Evolutionary conservation across 2,888 invertebrate species (phyloP).

Genomic region (Macrostomum cliftonense): DNA sequence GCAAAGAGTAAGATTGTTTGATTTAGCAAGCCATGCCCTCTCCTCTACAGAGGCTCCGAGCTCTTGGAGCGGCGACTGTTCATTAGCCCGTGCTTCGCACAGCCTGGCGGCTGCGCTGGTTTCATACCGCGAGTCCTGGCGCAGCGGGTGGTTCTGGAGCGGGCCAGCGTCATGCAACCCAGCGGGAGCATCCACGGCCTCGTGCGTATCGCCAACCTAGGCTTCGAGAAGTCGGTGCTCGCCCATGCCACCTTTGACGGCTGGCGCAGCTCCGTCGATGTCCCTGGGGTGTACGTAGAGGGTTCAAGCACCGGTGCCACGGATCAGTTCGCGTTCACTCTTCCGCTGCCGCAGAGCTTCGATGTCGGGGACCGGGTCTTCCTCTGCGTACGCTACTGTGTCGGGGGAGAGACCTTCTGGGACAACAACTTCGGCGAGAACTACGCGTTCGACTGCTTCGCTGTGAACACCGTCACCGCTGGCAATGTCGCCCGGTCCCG

Average conservation of each 20-base stretch:
- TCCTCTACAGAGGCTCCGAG: background rate
- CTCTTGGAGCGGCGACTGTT: conserved; percentile 18
- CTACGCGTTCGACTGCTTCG: conserved; percentile 27
- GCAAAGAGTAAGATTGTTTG: too few relatives aligned
- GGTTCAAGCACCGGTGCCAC: conserved; percentile 69
- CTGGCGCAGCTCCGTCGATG: conserved; percentile 66
- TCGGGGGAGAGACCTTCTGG: conserved; percentile 23
- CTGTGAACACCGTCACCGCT: conserved; percentile 3
- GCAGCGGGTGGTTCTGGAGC: conserved; percentile 62
- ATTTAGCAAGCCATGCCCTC: too few relatives aligned
- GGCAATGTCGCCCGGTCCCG: too few relatives aligned
- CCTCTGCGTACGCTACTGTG: conserved; percentile 23
- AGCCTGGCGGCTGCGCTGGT: conserved; percentile 54
- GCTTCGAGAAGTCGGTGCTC: conserved; percentile 72
- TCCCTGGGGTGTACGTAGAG: conserved; percentile 57
- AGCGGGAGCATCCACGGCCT: conserved; percentile 41
- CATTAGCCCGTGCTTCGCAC: conserved; percentile 61
- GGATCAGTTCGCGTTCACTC: conserved; percentile 60
- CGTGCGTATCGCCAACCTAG: conserved; percentile 68
- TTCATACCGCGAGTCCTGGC: conserved; percentile 58
- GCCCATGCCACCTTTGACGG: conserved; percentile 65
- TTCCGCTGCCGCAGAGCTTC: conserved; percentile 24
- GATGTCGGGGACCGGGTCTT: conserved; percentile 20
- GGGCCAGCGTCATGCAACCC: conserved; percentile 44
- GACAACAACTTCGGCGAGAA: conserved; percentile 28